Percentiles rank a stretch among this genome's conserved stretches.
Conservation (phyloP, 2,888 invertebrate species). For the Axea sp. region DNA sequence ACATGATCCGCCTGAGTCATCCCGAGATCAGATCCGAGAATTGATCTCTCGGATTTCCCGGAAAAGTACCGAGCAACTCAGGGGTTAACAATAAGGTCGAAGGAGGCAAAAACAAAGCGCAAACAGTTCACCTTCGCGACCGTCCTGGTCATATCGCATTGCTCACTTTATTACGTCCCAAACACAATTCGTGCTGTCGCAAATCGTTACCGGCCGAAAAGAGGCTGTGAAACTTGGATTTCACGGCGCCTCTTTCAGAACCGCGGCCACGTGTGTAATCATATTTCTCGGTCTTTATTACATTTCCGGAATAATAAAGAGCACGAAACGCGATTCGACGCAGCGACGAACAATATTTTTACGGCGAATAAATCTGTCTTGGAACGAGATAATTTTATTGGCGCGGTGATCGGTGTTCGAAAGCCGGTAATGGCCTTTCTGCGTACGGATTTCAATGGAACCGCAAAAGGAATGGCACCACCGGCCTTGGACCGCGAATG, state of each 20-base stretch:
- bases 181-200: conserved; percentile 41
- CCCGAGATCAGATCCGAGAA: too few relatives aligned
- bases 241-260: conserved; percentile 28
- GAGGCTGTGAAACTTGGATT: conserved; percentile 28
- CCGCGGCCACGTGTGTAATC: conserved; percentile 37
- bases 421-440: conserved; percentile 48
- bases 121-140: conserved; percentile 1
- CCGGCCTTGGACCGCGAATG: conserved; percentile 58
- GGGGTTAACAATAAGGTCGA: too few relatives aligned
- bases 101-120: too few relatives aligned
- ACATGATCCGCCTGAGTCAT: too few relatives aligned
- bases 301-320: conserved; percentile 34
- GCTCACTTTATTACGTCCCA: conserved; percentile 14
- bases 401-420: conserved; percentile 27
- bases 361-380: conserved; percentile 46
- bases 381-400: conserved; percentile 50
- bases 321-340: conserved; percentile 17
- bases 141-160: conserved; percentile 26
- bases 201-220: conserved; percentile 20
- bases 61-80: conserved; percentile 7
- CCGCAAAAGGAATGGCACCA: conserved; percentile 10
- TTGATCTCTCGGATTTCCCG: too few relatives aligned
- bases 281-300: conserved; percentile 47
- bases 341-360: conserved; percentile 27
- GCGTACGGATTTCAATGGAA: conserved; percentile 12